Conservation (phyloP, 2,797 vertebrate genomes). For the Luscinia luscinia region DNA sequence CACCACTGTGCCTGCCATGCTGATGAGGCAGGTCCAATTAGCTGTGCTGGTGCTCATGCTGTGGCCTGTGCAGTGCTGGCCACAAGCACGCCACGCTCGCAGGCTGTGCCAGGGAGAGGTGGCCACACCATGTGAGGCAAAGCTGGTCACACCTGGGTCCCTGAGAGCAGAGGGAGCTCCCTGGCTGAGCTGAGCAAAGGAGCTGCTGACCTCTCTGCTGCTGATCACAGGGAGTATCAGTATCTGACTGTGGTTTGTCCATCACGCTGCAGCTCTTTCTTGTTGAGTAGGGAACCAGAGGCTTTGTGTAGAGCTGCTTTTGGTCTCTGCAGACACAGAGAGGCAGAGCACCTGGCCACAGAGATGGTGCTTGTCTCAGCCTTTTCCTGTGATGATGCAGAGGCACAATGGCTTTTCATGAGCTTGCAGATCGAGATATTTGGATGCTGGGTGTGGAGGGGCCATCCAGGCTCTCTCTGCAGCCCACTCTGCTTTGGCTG, state of each 20-base stretch:
- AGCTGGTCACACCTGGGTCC: not conserved
- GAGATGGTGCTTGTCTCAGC: accelerated
- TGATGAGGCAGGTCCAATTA: not conserved
- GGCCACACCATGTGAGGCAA: accelerated
- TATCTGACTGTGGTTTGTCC: not conserved
- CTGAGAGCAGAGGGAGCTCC: not conserved
- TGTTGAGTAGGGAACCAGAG: not conserved
- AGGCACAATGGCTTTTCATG: not conserved
- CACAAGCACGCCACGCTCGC: accelerated
- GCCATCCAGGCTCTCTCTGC: not conserved
- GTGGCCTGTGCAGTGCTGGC: accelerated
- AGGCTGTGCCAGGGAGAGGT: accelerated
- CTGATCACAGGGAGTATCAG: accelerated
- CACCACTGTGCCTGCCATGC: not conserved
- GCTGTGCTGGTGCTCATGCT: accelerated
- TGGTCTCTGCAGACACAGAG: not conserved
- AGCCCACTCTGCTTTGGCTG: not conserved
- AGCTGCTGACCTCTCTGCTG: not conserved
- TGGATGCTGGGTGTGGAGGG: not conserved
- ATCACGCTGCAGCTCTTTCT: not conserved
- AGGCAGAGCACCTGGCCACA: not conserved
- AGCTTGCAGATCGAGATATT: not conserved
- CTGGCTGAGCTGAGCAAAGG: accelerated
- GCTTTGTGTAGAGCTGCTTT: not conserved
- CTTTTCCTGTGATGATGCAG: not conserved